Evolutionary conservation across 2,113 vertebrate genomes (phyloP).

Genomic region (Siphamia tubifer): DNA sequence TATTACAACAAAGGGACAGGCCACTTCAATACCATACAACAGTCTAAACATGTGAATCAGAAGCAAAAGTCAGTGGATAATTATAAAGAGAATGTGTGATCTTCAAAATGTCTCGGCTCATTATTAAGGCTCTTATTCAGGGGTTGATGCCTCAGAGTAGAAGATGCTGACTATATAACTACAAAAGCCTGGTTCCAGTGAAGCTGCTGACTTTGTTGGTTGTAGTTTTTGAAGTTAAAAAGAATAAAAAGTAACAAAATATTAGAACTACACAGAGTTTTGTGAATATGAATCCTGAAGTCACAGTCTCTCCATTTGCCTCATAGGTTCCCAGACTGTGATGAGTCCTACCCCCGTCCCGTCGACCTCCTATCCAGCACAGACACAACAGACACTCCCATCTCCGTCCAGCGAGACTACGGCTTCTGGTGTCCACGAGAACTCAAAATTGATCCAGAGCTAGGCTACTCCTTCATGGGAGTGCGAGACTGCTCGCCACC

Average conservation of each 20-base stretch:
- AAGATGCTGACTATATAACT: no score
- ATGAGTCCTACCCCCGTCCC: slow-evolving; percentile 89
- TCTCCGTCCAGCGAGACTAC: slow-evolving; percentile 90
- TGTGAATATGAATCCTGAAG: background rate
- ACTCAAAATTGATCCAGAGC: slow-evolving; percentile 90
- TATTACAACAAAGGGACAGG: background rate
- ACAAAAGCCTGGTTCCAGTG: no score
- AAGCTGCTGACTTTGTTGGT: no score
- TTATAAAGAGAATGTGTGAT: no score
- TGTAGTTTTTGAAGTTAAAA: no score
- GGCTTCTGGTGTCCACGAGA: slow-evolving; percentile 98
- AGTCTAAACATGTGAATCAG: background rate
- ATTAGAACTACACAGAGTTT: background rate
- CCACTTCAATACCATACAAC: background rate
- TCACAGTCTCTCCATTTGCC: background rate
- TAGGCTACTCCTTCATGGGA: slow-evolving; percentile 94
- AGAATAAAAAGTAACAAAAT: background rate
- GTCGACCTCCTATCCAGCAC: slow-evolving; percentile 84
- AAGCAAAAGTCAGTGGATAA: no score
- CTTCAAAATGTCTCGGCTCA: no score
- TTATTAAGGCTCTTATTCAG: no score
- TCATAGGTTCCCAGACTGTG: slow-evolving; percentile 92
- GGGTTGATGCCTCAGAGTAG: no score
- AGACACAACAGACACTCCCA: slow-evolving; percentile 82
- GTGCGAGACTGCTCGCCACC: slow-evolving; percentile 94